Evolutionary conservation across 2,797 vertebrate species (phyloP), one percentile per base, ranked within the genome.

Genomic region (Ctenopoma kingsleyae): DNA sequence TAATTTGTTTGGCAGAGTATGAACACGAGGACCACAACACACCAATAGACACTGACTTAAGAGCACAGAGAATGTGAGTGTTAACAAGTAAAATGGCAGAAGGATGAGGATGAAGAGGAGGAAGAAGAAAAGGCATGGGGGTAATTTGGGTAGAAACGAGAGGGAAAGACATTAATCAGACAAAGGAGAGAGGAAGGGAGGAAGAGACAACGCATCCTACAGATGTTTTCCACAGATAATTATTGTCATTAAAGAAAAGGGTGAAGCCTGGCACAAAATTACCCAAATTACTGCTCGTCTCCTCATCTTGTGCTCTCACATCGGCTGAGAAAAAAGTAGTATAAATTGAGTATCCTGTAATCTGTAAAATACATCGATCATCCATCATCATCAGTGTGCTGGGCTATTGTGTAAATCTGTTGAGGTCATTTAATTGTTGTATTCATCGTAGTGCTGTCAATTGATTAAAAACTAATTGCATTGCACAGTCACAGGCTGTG

Each of bases 181-280:
- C 72, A 83, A 71, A 70, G 74, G 60, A 25, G 54, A 53, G 25
- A 20, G 19, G 38, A 67, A 65, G 41, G 22, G 48, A 56, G 61
- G 41, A 35, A 46, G 43, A 63, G 53, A 58, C 36, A 78, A 67
- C 57, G 55, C 66, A 56, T 80, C 56, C 74, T 78, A 66, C 87
- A 85, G 81, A 80, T 90, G 85, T 89, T 91, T 92, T 82, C 69
- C 69, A 73, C 53, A 38, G 81, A 81, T 90, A 86, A 92, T 89
- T 87, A 88, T 85, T 83, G 83, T 89, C 83, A 89, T 92, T 90
- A 87, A 80, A 85, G 80, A 51, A 84, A 79, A 78, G 60, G 52
- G 64, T 67, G 72, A 84, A 64, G 60, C 32, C 4, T n/a, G 2
- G 22, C 57, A 19, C 67, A 76, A 78, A 86, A 89, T 85, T 78